These are phyloP conservation scores for Zootoca vivipara DNA, from an alignment of 2,113 vertebrate species.

Conservation along the genomic window DNA sequence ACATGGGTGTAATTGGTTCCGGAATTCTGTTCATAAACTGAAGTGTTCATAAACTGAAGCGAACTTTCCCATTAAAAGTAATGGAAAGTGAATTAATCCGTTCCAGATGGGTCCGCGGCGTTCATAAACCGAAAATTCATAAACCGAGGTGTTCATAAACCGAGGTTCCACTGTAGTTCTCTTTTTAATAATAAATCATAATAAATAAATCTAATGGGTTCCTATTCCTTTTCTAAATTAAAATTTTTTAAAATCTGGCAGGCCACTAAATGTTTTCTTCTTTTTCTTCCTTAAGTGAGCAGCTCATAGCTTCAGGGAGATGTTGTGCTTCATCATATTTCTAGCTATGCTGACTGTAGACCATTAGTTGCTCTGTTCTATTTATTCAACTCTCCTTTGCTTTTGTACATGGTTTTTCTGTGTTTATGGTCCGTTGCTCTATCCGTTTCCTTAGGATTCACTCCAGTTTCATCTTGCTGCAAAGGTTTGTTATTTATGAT, in stretches of 20 bases:
- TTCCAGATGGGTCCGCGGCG: too few species aligned
- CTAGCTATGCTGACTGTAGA: neutral
- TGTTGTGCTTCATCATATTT: neutral
- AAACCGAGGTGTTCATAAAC: too few species aligned
- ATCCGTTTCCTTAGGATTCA: neutral
- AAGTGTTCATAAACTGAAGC: too few species aligned
- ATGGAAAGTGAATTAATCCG: too few species aligned
- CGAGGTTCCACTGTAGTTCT: too few species aligned
- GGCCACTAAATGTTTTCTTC: neutral
- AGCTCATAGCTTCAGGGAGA: neutral
- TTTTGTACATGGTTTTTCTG: neutral
- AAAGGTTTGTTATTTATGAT: slow-evolving; percentile 7
- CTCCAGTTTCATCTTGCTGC: neutral
- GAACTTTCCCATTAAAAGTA: too few species aligned
- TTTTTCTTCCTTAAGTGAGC: neutral
- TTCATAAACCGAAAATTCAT: too few species aligned
- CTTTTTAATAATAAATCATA: neutral
- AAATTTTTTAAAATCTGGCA: neutral
- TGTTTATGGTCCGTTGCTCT: neutral
- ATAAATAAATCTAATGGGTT: neutral
- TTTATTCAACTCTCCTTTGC: neutral
- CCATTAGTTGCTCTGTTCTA: neutral
- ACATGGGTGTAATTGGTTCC: too few species aligned
- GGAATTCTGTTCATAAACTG: too few species aligned
- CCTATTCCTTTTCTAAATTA: neutral